Base-by-base conservation (phyloP, 1,140 invertebrate genomes). In the Episyrphus balteatus region DNA sequence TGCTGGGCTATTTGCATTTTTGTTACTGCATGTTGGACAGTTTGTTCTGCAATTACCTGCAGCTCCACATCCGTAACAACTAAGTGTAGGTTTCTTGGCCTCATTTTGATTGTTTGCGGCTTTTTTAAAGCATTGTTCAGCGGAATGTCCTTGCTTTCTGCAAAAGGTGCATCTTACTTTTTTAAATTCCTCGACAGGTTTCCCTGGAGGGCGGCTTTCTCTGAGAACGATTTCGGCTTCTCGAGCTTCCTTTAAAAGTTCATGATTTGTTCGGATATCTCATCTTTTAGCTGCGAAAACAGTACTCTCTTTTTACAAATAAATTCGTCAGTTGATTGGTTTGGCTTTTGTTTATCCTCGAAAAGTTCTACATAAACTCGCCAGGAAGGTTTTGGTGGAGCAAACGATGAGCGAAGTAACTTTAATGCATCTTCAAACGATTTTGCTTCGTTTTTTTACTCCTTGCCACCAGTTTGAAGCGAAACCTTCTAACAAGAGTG, bases 211-310 rank as follows among this genome's bases (percentile, higher is more conserved):
- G n/a, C 18, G 18, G 11, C 21, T 14, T 44, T 26, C 21, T 42
- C 18, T 42, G 12, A 42, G n/a, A 42, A 18, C 40, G 18, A 13
- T 42, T 42, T 42, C 21, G 21, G 21, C 1, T 52, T 49, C 5
- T 65, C 62, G 13, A 65, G 47, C 0, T 26, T 26, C 21, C 8
- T 26, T 26, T 26, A 26, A 5, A 26, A 65, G 47, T n/a, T 65
- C 21, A 26, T 26, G 21, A 26, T 26, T 26, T 26, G 21, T 44
- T 67, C 59, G 7, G 61, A 61, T n/a, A 62, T 57, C 43, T 65
- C 64, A 42, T 61, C 49, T 8, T 64, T 64, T 37, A 67, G 43
- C 21, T 26, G 21, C 21, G 21, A 26, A 26, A 26, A 26, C 14
- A 67, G 48, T 5, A 58, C 62, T 11, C 64, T 42, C n/a, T n/a